Percentiles rank a stretch among this genome's conserved stretches.
Conservation (phyloP, 2,113 vertebrate genomes). For the Anarrhichthys ocellatus region DNA sequence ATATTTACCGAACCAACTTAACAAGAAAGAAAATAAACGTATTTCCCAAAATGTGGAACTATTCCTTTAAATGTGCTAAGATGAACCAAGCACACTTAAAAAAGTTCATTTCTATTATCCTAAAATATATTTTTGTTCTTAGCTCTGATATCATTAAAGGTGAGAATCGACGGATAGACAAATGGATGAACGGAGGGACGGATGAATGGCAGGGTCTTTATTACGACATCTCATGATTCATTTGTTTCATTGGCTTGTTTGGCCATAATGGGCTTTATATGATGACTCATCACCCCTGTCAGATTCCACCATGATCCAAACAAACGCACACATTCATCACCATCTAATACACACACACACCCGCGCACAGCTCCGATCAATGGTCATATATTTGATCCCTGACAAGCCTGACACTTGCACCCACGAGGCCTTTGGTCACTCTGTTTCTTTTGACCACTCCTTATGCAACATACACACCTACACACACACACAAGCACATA, state of each 20-base stretch:
- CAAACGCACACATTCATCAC: constrained; percentile 64
- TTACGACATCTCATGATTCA: constrained; percentile 52
- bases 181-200: not conserved
- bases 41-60: not conserved
- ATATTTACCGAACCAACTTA: not conserved
- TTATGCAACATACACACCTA: constrained; percentile 55
- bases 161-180: not conserved
- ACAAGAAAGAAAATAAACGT: not conserved
- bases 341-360: constrained; percentile 20
- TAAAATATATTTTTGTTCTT: not conserved
- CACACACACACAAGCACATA: constrained; percentile 1
- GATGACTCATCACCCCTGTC: constrained; percentile 81
- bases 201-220: constrained; percentile 30
- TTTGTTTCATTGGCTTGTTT: constrained; percentile 72
- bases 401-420: constrained; percentile 86
- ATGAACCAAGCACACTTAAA: not conserved
- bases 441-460: constrained; percentile 73
- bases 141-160: not conserved
- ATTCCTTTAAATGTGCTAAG: not conserved
- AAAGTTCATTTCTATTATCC: not conserved
- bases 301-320: constrained; percentile 70
- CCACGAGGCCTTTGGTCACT: constrained; percentile 80
- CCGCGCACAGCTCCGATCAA: constrained; percentile 84
- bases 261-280: constrained; percentile 75
- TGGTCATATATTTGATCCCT: constrained; percentile 90